phyloP scores from a whole-genome alignment of 2,797 vertebrate genomes.

The Threskiornis aethiopicus region DNA sequence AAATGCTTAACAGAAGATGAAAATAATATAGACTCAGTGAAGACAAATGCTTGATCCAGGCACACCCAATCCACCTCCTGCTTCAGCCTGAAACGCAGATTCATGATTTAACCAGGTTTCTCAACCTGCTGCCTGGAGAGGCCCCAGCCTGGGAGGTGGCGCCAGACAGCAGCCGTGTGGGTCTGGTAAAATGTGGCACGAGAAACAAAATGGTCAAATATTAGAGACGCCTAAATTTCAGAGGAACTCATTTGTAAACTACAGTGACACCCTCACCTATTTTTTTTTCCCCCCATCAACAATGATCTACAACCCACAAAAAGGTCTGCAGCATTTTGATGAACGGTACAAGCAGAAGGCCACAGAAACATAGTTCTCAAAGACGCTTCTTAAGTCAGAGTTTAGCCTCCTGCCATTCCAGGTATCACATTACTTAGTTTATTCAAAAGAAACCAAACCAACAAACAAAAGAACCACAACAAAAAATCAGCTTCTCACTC shows the following conservation, averaged over 20 bases:
- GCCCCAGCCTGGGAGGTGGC: neutral
- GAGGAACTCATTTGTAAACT: neutral
- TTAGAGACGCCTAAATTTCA: neutral
- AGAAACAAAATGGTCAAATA: neutral
- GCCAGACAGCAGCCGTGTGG: neutral
- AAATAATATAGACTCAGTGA: constrained; percentile 8
- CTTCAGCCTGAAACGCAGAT: neutral
- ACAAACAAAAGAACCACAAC: neutral
- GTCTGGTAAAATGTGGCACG: neutral
- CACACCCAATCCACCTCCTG: neutral
- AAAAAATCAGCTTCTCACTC: neutral
- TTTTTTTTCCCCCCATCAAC: neutral
- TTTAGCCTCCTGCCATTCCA: neutral
- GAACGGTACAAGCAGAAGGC: neutral
- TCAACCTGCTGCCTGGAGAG: constrained; percentile 22
- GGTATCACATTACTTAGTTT: neutral
- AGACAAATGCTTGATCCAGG: constrained; percentile 36
- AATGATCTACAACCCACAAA: neutral
- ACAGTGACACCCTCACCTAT: neutral
- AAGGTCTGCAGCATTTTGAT: neutral
- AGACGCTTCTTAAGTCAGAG: neutral
- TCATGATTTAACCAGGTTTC: constrained; percentile 8
- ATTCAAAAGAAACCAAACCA: neutral
- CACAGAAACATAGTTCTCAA: neutral
- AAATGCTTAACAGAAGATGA: constrained; percentile 35